Evolutionary conservation across 2,797 vertebrate genomes (phyloP).

Genomic region (Rhabdomys pumilio): DNA sequence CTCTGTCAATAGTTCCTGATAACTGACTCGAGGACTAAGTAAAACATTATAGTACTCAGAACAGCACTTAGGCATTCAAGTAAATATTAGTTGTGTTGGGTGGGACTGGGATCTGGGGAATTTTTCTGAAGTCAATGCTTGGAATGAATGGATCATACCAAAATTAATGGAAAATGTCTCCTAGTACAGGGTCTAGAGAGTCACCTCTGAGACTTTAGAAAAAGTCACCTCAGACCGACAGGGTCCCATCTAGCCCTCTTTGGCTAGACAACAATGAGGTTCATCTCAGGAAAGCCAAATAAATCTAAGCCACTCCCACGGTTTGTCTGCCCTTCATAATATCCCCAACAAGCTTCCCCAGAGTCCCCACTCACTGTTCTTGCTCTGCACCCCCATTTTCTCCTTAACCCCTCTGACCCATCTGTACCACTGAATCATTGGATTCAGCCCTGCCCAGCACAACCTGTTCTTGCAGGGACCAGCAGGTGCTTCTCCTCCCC

Average conservation of each 20-base stretch:
- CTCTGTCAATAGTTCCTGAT: conserved; percentile 2
- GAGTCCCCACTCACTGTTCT: background rate
- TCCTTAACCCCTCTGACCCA: background rate
- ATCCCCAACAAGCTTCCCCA: background rate
- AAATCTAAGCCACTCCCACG: background rate
- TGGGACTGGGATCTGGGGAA: background rate
- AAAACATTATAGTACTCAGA: background rate
- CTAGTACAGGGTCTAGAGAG: background rate
- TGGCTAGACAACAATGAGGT: background rate
- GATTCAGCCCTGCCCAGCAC: background rate
- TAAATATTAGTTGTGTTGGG: background rate
- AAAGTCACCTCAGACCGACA: conserved; percentile 1
- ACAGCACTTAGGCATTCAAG: background rate
- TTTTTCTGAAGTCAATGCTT: conserved; percentile 16
- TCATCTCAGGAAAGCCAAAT: background rate
- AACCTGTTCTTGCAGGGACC: background rate
- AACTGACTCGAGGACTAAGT: background rate
- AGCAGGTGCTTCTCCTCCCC: background rate
- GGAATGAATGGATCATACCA: background rate
- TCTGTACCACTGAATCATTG: background rate
- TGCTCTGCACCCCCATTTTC: background rate
- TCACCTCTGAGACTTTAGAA: background rate
- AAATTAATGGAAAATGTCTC: background rate
- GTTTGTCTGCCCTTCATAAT: background rate
- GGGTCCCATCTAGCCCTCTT: background rate